Evolutionary conservation across 30 jellyfish, hydroid and myxozoan genomes (phyloP), one percentile per base, ranked within the genome.

Genomic region (Chironex yamaguchii): DNA sequence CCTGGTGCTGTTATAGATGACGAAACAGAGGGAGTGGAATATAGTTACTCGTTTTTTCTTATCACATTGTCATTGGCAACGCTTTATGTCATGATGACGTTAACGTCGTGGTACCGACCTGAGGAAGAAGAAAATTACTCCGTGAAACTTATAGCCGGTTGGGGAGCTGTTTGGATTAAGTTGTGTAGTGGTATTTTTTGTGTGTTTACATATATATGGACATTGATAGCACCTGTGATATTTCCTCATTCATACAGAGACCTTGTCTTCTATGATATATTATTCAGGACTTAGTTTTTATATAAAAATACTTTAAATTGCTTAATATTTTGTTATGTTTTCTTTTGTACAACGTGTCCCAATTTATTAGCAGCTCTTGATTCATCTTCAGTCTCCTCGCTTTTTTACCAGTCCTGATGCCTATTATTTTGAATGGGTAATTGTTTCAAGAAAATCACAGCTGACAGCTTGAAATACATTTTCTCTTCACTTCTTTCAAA

Each of bases 101-200:
- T 95, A 52, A 95, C 97, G 2, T 80, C 90, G 26, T 95, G 99
- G 99, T 90, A 90, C 62, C 32, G 98, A 30, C 98, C 98, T 25
- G 98, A 92, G 67, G 98, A 92, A 68, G 98, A 92, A 26, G 97
- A 92, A 62, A 93, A 92, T 81, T 71, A 64, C 26, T 82, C 96
- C 0, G 97, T 89, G 1, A 89, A 94, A 78, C 68, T 94, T 12
- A 94, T 89, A 3, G 95, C 99, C 11, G 97, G 97, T 0, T 94
- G 99, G 97, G 99, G 99, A 49, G 92, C 99, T 14, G 87, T 95
- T 36, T 95, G 99, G 99, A 90, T 95, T 52, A 95, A 89, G 86
- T 76, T 95, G 14, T 86, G 97, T 84, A 86, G 98, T 58, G 97
- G 98, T 4, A 89, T 90, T 20, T 95, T 90, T 78, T 91, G 99